Evolutionary conservation across 92 coral and sea anemone genomes (phyloP), one percentile per base, ranked within the genome.

Genomic region (Epizoanthus illoricatus): DNA sequence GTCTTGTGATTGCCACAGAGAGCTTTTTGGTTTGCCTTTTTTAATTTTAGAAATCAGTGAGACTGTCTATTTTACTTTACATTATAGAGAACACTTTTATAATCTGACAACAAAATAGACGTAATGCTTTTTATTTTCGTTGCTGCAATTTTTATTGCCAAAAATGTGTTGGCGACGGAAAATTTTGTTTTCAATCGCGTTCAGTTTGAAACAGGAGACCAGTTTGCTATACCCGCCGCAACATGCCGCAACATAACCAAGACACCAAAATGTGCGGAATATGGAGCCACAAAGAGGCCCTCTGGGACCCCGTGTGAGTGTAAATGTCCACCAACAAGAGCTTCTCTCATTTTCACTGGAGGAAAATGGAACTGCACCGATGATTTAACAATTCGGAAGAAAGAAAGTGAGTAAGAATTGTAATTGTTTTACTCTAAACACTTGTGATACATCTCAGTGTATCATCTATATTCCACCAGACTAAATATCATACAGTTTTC

Each of bases 331-430:
- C 59, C 70, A 19, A 40, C 59, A 19, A 78, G 36, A 40, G 43
- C 82, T 63, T 78, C 82, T 42, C 60, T 78, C 5, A 62, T 63
- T 10, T 78, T 62, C 49, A 61, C 5, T 42, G 82, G 61, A 13
- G 56, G 23, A 16, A 12, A 43, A 78, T 78, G 82, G 82, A 78
- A 43, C 59, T 78, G 82, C 24, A 78, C 71, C 0, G 71, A 78
- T 45, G 82, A 78, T 41, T 24, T 78, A 5, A 43, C 7, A 12
- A 62, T 78, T 4, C 71, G 82, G 39, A 12, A 61, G 15, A n/a
- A 40, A 15, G 71, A 78, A 78, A 78, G 82, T 78, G 52, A 63
- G 82, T 62, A 62, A 49, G 11, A 49, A 49, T 10, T 49, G 10
- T 49, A 0, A 49, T 49, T 49, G 55, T 49, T 49, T 47, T 47